phyloP scores from a whole-genome alignment of 2,113 vertebrate species.

The Talpa occidentalis region DNA sequence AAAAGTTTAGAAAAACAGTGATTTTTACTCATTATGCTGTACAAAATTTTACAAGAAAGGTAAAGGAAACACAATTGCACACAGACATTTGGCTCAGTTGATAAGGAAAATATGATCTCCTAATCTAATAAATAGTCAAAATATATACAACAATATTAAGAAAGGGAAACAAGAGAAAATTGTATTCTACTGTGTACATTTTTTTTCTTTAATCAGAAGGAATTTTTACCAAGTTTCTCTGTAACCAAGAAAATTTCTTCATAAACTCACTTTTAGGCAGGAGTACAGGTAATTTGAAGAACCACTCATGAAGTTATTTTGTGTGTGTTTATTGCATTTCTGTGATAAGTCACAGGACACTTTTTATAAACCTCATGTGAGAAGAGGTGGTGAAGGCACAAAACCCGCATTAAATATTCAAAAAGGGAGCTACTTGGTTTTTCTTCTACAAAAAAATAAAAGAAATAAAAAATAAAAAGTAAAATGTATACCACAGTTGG shows the following conservation, averaged over 20 bases:
- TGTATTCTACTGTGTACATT: not conserved
- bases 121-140: constrained; percentile 89
- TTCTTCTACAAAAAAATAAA: constrained; percentile 46
- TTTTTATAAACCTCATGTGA: constrained; percentile 51
- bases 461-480: not conserved
- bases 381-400: constrained; percentile 81
- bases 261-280: constrained; percentile 62
- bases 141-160: constrained; percentile 88
- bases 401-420: constrained; percentile 68
- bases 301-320: constrained; percentile 11
- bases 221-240: constrained; percentile 75
- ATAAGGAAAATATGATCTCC: constrained; percentile 76
- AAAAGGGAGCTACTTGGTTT: constrained; percentile 48
- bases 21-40: constrained; percentile 79
- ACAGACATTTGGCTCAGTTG: constrained; percentile 89
- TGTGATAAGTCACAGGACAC: constrained; percentile 64
- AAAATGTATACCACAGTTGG: not conserved
- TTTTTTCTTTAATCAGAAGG: not conserved
- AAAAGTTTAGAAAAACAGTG: constrained; percentile 78
- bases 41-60: constrained; percentile 86
- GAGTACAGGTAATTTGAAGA: not conserved
- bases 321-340: constrained; percentile 66
- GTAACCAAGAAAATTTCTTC: constrained; percentile 71
- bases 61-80: constrained; percentile 87
- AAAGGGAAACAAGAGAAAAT: constrained; percentile 69